Evolutionary conservation across 2,113 vertebrate genomes (phyloP).

Genomic region (Scalopus aquaticus): DNA sequence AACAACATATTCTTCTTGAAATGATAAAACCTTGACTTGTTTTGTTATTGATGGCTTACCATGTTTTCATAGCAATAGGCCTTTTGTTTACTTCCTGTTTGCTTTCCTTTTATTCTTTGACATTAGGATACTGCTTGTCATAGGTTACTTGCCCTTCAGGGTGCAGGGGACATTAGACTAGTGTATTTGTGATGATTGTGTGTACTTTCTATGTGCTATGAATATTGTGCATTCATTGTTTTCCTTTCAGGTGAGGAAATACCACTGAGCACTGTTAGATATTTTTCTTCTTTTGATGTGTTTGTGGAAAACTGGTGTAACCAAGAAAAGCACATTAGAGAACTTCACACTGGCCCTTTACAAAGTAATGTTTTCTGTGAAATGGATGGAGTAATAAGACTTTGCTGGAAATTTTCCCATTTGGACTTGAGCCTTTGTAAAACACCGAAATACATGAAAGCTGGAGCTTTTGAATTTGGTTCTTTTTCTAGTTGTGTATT

Average conservation of each 20-base stretch:
- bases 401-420: not conserved
- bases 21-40: not conserved
- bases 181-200: constrained; percentile 95
- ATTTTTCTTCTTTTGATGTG: constrained; percentile 32
- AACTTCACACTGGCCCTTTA: not conserved
- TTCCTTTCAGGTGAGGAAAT: constrained; percentile 35
- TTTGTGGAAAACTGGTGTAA: constrained; percentile 18
- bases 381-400: not conserved
- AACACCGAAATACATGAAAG: not conserved
- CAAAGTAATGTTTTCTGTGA: not conserved
- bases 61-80: not conserved
- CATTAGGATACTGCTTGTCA: constrained; percentile 91
- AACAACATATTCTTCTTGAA: not conserved
- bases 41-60: not conserved
- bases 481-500: not conserved
- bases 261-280: not conserved
- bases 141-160: constrained; percentile 94
- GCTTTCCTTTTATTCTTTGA: constrained; percentile 68
- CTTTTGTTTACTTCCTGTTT: constrained; percentile 48
- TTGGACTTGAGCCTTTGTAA: not conserved
- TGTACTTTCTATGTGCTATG: constrained; percentile 92
- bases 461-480: not conserved
- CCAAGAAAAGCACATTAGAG: not conserved
- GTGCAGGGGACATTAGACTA: constrained; percentile 93
- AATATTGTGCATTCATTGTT: constrained; percentile 88